These are phyloP conservation scores for Zapornia atra DNA, from an alignment of 2,113 vertebrate genomes.

Conservation along the genomic window DNA sequence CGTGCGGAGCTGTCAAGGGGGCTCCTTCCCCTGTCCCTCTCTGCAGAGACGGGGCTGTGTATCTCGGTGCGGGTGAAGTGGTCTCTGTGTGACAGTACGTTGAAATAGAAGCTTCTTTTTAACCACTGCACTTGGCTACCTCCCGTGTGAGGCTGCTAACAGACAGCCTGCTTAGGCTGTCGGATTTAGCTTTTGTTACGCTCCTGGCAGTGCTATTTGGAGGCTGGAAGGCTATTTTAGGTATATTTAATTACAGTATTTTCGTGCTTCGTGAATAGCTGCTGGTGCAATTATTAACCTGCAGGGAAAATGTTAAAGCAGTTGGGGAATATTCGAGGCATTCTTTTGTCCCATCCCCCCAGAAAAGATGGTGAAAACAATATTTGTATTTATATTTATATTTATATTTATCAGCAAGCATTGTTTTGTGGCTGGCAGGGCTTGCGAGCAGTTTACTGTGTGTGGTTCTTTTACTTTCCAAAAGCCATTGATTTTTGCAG, in stretches of 20 bases:
- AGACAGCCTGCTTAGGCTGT: neutral
- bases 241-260: neutral
- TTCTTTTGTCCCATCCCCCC: neutral
- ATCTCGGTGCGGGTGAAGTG: fast-evolving
- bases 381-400: neutral
- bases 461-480: slow-evolving; percentile 17
- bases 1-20: fast-evolving
- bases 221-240: neutral
- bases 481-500: slow-evolving; percentile 54
- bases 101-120: neutral
- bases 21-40: neutral
- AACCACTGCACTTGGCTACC: neutral
- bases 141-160: neutral
- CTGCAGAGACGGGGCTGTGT: neutral
- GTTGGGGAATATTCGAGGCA: neutral
- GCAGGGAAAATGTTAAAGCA: neutral
- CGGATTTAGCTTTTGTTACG: neutral
- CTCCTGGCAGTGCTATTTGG: neutral
- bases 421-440: neutral
- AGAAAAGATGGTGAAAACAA: neutral
- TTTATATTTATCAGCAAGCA: neutral
- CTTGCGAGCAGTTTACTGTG: neutral
- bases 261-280: neutral
- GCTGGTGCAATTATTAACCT: neutral
- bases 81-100: neutral